Evolutionary conservation across 2,797 vertebrate species (phyloP), one percentile per base, ranked within the genome.

Genomic region (Vipera latastei): DNA sequence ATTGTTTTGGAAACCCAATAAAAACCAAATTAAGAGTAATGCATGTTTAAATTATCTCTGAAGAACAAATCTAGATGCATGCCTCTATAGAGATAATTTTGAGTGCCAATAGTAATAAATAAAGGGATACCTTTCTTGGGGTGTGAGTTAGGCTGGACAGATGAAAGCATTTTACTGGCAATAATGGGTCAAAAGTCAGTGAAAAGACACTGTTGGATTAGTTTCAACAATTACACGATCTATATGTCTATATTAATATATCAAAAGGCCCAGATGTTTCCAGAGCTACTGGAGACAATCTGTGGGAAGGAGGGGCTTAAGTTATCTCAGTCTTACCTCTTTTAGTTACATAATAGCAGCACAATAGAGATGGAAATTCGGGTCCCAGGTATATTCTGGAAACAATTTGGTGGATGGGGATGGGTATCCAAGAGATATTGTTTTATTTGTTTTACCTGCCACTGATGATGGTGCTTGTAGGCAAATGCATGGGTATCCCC

Each of bases 1-100:
- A 61, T 55, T 91, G 78, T 91, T 91, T 48, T 8, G 25, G 28
- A 92, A 88, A 92, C 11, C 2, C 32, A 88, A 48, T 69, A 65
- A 69, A 73, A 48, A 48, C 32, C 48, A 73, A 92, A 73, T 88
- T 26, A 88, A 92, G 86, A 59, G 26, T 73, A 88, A 92, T 91
- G 53, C 57, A 53, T 69, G 65, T 78, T 48, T 83, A 38, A 78
- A 44, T 92, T 60, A 53, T 89, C 87, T 92, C 32, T 92, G 55
- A 51, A 78, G 32, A 92, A 88, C 25, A 86, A 65, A 56, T 56
- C 22, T 12, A 20, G 51, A n/a, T 44, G 57, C 51, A 18, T 65
- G 28, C 9, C 59, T 6, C 28, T 57, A 87, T 48, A 38, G 26
- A n/a, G 32, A 88, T 56, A 51, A 59, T 78, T 92, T 92, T 56